Base-by-base conservation (phyloP, 2,797 vertebrate species). In the Anniella stebbinsi region DNA sequence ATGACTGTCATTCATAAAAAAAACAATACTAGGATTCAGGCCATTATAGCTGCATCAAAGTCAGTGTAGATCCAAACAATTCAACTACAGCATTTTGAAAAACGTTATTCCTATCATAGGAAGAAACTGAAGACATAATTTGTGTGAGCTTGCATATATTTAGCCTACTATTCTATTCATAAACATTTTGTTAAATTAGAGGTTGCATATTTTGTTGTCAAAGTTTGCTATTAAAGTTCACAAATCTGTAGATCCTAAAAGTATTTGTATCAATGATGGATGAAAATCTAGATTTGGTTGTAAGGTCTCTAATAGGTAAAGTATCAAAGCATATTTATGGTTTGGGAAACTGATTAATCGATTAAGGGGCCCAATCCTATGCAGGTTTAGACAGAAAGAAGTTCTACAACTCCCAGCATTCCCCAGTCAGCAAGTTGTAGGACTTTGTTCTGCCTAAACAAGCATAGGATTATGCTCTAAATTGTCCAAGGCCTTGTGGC, bases 101-200 rank as follows among this genome's bases (percentile, higher is more conserved):
- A 84, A 38, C 0, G 6, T 3, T 54, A 54, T 28, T 73, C 36
- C 15, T 12, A 38, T 54, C 41, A 92, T 88, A 30, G 77, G 87
- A 94, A 92, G 92, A 94, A 93, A 92, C 66, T 91, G 90, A 93
- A 92, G 76, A 45, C 3, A 69, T 12, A 13, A 73, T 82, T 73
- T 60, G 25, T 70, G 15, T 82, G 33, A 57, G 48, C 57, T 70
- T 15, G 13, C n/a, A 21, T 87, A 45, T 77, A 11, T 45, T 66
- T 4, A 36, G 21, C 48, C n/a, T n/a, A 84, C 66, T 70, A 86
- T 36, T 17, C 18, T 10, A 21, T 60, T 60, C 2, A 38, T 8
- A 57, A 38, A 28, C 57, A 36, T 57, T n/a, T 72, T 72, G 7
- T 66, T 45, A n/a, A 86, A 76, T 23, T 18, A 28, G 88, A 93